phyloP scores from a whole-genome alignment of 2,113 vertebrate species.

The Coreoperca whiteheadi region DNA sequence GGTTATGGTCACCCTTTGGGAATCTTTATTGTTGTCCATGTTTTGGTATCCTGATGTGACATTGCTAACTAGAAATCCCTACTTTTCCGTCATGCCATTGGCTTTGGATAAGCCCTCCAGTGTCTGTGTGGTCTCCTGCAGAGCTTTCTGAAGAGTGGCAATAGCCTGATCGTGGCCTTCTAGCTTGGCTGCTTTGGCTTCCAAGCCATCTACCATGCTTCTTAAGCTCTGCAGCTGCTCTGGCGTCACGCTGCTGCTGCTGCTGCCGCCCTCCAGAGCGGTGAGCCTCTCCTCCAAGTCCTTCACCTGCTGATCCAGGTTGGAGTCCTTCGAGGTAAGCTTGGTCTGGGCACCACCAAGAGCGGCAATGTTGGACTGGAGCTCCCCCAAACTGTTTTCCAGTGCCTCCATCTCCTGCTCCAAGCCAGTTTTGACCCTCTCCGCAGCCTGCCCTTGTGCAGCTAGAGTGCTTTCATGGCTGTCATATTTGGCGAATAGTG shows the following conservation, averaged over 20 bases:
- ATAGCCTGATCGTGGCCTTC: slow-evolving; percentile 89
- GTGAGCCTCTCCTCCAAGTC: slow-evolving; percentile 59
- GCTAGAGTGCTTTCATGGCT: slow-evolving; percentile 80
- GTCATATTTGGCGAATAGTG: slow-evolving; percentile 81
- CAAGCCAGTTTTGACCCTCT: slow-evolving; percentile 57
- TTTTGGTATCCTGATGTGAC: slow-evolving; percentile 24
- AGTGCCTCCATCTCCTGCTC: slow-evolving; percentile 66
- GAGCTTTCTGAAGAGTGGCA: slow-evolving; percentile 82
- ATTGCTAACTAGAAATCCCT: slow-evolving; percentile 72
- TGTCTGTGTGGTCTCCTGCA: slow-evolving; percentile 86
- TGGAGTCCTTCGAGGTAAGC: slow-evolving; percentile 74
- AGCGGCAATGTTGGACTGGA: slow-evolving; percentile 75
- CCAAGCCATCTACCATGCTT: slow-evolving; percentile 85
- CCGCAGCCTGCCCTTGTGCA: slow-evolving; percentile 65
- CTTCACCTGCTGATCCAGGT: slow-evolving; percentile 69
- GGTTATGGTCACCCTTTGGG: neutral
- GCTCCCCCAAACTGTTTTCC: slow-evolving; percentile 70
- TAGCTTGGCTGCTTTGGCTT: slow-evolving; percentile 87
- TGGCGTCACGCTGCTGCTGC: slow-evolving; percentile 75
- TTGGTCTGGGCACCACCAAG: slow-evolving; percentile 80
- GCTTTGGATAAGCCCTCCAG: slow-evolving; percentile 84
- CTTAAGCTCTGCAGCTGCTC: slow-evolving; percentile 88
- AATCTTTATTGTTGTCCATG: slow-evolving; percentile 21
- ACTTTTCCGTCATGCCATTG: slow-evolving; percentile 73
- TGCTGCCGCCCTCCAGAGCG: slow-evolving; percentile 50